Conservation (phyloP, 2,113 vertebrate genomes). For the Silurus glanis region DNA sequence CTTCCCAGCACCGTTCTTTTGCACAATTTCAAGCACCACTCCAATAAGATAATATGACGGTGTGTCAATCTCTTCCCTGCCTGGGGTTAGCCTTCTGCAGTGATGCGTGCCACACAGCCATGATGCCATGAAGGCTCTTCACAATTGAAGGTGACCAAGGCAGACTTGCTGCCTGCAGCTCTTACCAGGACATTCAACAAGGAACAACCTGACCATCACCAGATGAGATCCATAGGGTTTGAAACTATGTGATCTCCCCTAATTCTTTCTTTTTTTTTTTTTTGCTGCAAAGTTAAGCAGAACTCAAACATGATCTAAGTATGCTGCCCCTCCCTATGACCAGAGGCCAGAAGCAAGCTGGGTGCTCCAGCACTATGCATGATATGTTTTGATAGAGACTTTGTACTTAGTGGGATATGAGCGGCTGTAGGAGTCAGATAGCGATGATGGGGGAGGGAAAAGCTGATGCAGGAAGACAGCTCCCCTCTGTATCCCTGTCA, state of each 20-base stretch:
- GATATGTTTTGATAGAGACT: constrained; percentile 48
- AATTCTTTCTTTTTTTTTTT: background rate
- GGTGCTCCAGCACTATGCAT: constrained; percentile 19
- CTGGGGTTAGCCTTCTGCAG: constrained; percentile 37
- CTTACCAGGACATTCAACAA: constrained; percentile 9
- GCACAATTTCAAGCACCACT: constrained; percentile 41
- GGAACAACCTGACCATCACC: constrained; percentile 44
- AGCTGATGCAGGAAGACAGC: constrained; percentile 20
- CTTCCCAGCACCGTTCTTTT: constrained; percentile 54
- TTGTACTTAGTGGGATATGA: constrained; percentile 39
- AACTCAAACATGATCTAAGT: constrained; percentile 51
- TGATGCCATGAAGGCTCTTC: constrained; percentile 21
- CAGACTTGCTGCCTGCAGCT: constrained; percentile 38
- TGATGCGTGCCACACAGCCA: constrained; percentile 33
- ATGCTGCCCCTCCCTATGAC: constrained; percentile 26
- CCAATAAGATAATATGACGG: constrained; percentile 57
- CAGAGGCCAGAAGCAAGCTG: constrained; percentile 35
- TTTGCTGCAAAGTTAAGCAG: constrained; percentile 21
- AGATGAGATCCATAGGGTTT: constrained; percentile 36
- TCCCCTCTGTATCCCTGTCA: constrained; percentile 43
- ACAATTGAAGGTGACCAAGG: constrained; percentile 29
- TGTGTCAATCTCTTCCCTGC: constrained; percentile 53
- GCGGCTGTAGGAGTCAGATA: constrained; percentile 2
- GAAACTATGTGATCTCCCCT: constrained; percentile 25
- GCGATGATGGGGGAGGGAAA: constrained; percentile 20